phyloP scores from a whole-genome alignment of 2,888 invertebrate genomes.

The Diarsia mendica region DNA sequence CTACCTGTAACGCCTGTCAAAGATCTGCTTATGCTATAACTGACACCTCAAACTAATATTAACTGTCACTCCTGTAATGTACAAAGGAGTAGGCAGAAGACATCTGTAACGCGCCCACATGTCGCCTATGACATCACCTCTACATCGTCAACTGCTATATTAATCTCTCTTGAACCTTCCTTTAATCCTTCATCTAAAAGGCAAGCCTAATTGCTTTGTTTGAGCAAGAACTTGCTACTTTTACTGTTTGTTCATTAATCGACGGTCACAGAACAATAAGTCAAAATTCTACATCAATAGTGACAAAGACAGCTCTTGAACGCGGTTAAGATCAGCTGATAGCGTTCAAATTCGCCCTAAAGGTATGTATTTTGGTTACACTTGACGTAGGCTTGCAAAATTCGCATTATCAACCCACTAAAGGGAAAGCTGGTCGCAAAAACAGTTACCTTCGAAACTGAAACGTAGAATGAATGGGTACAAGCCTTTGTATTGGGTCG shows the following conservation, averaged over 20 bases:
- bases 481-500: conserved; percentile 31
- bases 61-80: not conserved
- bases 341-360: not conserved
- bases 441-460: conserved; percentile 47
- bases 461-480: conserved; percentile 39
- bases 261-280: conserved; percentile 2
- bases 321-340: not conserved
- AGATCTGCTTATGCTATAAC: no score
- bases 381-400: conserved; percentile 42
- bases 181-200: conserved; percentile 20
- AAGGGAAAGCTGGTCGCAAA: conserved; percentile 60
- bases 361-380: not conserved
- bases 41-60: not conserved
- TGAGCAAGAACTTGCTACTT: not conserved
- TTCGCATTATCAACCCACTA: conserved; percentile 36
- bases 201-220: not conserved
- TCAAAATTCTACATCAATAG: not conserved
- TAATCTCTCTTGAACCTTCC: conserved; percentile 37
- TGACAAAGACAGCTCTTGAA: not conserved
- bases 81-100: not conserved
- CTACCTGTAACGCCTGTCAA: no score
- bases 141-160: conserved; percentile 24
- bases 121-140: conserved; percentile 40
- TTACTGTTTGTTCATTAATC: conserved; percentile 6
- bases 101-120: conserved; percentile 36